These are phyloP conservation scores for Lepus oiostolus DNA, from an alignment of 2,797 vertebrate genomes.

Conservation along the genomic window DNA sequence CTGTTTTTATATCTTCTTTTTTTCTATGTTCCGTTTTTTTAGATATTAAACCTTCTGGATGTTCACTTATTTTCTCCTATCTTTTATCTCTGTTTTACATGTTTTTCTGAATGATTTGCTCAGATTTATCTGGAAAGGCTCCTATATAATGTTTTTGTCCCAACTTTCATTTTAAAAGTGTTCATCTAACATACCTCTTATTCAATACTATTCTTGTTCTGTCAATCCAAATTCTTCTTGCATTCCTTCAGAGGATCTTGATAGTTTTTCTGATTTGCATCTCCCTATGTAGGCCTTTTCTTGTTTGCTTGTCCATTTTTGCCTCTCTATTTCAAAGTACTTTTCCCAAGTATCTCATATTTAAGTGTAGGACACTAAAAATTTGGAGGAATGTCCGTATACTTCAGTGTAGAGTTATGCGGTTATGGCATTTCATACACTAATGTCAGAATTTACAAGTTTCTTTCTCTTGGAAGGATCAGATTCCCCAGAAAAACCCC, in stretches of 20 bases:
- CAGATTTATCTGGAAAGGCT: constrained; percentile 35
- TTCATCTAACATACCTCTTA: background rate
- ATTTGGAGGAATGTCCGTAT: background rate
- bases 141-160: constrained; percentile 29
- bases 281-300: background rate
- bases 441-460: background rate
- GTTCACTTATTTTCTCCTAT: background rate
- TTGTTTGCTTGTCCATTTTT: constrained; percentile 2
- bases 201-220: background rate
- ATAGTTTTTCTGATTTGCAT: background rate
- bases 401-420: background rate
- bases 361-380: background rate
- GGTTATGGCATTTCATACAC: background rate
- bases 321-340: background rate
- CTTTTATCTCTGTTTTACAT: background rate
- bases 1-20: background rate
- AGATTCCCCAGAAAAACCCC: background rate
- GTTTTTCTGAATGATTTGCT: constrained; percentile 19
- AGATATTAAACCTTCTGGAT: constrained; percentile 18
- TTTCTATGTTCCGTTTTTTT: background rate
- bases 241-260: background rate
- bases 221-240: background rate
- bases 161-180: background rate
- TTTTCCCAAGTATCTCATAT: constrained; percentile 10
- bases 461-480: constrained; percentile 4